These are phyloP conservation scores for Chanos chanos DNA, from an alignment of 2,797 vertebrate genomes.

Conservation along the genomic window DNA sequence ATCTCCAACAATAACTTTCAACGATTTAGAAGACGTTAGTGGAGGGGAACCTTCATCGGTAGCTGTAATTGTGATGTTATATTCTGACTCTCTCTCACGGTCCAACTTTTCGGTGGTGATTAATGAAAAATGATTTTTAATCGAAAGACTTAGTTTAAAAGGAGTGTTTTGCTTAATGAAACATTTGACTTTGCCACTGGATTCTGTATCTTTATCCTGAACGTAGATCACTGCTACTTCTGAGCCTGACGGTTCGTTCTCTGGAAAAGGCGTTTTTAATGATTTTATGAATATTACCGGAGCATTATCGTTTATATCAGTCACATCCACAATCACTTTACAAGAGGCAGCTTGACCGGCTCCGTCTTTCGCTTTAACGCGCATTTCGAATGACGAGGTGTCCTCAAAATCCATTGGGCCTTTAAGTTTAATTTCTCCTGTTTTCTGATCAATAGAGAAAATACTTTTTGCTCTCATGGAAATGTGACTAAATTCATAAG, in stretches of 20 bases:
- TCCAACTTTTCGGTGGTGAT: no score
- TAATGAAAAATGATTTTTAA: conserved; percentile 58
- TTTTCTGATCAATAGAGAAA: conserved; percentile 49
- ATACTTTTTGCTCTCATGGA: conserved; percentile 40
- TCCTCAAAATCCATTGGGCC: conserved; percentile 40
- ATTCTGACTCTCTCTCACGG: no score
- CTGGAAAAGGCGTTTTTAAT: conserved; percentile 32
- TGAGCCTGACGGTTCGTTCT: conserved; percentile 50
- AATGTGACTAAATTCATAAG: conserved; percentile 53
- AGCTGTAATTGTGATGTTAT: conserved; percentile 18
- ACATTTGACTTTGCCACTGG: conserved; percentile 50
- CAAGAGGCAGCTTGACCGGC: not conserved
- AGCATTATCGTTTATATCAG: conserved; percentile 59
- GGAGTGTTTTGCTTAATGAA: conserved; percentile 44
- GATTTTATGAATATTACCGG: conserved; percentile 48
- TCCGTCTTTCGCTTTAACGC: conserved; percentile 37
- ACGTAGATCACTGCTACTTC: conserved; percentile 54
- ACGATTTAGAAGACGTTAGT: not conserved
- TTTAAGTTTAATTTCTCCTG: conserved; percentile 42
- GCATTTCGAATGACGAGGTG: conserved; percentile 31
- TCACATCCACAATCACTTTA: conserved; percentile 48
- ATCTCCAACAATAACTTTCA: conserved; percentile 50
- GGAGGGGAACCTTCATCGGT: conserved; percentile 14
- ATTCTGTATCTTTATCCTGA: conserved; percentile 54
- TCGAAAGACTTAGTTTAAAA: conserved; percentile 53